Evolutionary conservation across 2,113 vertebrate species (phyloP).

Genomic region (Mormyrus lacerda): DNA sequence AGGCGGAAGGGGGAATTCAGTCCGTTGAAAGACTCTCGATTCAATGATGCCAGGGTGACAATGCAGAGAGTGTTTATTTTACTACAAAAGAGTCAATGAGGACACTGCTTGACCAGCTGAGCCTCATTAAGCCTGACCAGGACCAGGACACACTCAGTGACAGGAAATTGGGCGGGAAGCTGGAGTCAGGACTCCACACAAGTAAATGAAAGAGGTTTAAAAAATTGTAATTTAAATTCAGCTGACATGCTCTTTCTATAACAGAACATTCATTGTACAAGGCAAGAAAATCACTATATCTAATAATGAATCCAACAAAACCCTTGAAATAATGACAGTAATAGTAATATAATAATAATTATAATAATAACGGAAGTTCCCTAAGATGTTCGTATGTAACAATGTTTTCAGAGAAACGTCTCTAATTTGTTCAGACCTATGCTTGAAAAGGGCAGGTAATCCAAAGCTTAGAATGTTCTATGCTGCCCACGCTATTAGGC

Average conservation of each 20-base stretch:
- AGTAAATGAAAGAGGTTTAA: background rate
- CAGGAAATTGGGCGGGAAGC: background rate
- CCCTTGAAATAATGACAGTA: constrained; percentile 4
- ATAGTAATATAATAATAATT: constrained; percentile 14
- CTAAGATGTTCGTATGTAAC: constrained; percentile 17
- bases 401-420: background rate
- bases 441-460: constrained; percentile 11
- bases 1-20: background rate
- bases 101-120: constrained; percentile 38
- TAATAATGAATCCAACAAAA: constrained; percentile 2
- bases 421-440: background rate
- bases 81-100: constrained; percentile 53
- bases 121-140: constrained; percentile 30
- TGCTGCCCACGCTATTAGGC: background rate
- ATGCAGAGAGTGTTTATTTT: constrained; percentile 50
- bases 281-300: constrained; percentile 11
- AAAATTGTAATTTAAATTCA: constrained; percentile 10
- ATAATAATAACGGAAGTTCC: constrained; percentile 21
- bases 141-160: constrained; percentile 21
- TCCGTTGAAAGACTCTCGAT: background rate
- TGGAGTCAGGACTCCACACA: background rate
- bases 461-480: background rate
- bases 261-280: constrained; percentile 10
- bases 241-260: background rate
- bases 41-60: constrained; percentile 24